These are phyloP conservation scores for Microtus richardsoni DNA, from an alignment of 2,113 vertebrate species.

Conservation along the genomic window DNA sequence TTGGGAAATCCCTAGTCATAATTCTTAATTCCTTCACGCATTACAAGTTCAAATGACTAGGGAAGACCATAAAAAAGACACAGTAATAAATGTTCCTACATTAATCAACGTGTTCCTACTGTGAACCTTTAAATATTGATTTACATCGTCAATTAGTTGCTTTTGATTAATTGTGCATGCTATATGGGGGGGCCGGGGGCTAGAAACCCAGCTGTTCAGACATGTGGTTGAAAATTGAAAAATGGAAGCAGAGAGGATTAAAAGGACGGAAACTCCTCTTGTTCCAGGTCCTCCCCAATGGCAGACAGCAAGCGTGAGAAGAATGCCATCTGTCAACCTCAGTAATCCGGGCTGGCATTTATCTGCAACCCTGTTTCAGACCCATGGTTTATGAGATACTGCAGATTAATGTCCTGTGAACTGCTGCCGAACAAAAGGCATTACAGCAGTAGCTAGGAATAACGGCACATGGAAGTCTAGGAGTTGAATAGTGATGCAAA, in stretches of 20 bases:
- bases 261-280: not conserved
- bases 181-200: fast-evolving
- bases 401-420: slow-evolving; percentile 10
- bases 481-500: not conserved
- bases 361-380: slow-evolving; percentile 44
- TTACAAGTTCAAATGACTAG: slow-evolving; percentile 19
- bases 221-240: not conserved
- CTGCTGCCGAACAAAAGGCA: not conserved
- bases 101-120: slow-evolving; percentile 14
- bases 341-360: slow-evolving; percentile 24
- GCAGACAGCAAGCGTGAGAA: not conserved
- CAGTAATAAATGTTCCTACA: not conserved
- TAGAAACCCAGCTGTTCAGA: not conserved
- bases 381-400: not conserved
- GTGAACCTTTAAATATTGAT: not conserved
- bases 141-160: slow-evolving; percentile 17
- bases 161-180: slow-evolving; percentile 5
- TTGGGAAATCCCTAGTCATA: not conserved
- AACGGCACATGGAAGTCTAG: not conserved
- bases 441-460: not conserved
- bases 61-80: not conserved
- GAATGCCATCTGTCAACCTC: not conserved
- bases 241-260: not conserved
- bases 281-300: not conserved
- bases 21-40: slow-evolving; percentile 2